A percentile compares a stretch with the other conserved stretches of the same genome.
Evolutionary conservation across 2,797 vertebrate genomes (phyloP).

Genomic region (Scyliorhinus canicula): DNA sequence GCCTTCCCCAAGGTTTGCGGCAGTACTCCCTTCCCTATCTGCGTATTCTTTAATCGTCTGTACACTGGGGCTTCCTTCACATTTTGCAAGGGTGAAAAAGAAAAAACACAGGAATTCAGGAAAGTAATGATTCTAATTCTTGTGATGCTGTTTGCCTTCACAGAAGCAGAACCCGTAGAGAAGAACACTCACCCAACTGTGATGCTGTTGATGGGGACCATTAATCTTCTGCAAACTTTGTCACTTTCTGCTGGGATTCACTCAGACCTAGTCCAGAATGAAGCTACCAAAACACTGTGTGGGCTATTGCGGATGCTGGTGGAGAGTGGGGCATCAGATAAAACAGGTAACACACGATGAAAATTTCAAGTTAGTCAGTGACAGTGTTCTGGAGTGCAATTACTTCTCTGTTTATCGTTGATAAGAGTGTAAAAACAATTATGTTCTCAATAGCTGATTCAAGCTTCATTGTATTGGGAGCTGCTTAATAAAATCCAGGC

Average conservation of each 20-base stretch:
- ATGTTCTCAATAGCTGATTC: background rate
- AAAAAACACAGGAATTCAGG: background rate
- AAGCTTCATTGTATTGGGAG: background rate
- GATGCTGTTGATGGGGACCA: slow-evolving; percentile 85
- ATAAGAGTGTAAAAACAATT: background rate
- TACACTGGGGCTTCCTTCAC: background rate
- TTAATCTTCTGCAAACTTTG: slow-evolving; percentile 87
- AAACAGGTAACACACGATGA: slow-evolving; percentile 59
- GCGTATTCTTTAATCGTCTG: background rate
- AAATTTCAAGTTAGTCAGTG: background rate
- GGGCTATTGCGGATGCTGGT: slow-evolving; percentile 87
- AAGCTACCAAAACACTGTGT: slow-evolving; percentile 83
- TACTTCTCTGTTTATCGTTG: background rate
- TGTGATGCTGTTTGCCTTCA: slow-evolving; percentile 35
- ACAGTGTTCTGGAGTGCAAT: background rate
- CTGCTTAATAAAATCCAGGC: background rate
- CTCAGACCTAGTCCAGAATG: slow-evolving; percentile 82
- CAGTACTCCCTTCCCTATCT: too few relatives aligned
- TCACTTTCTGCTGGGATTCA: slow-evolving; percentile 86
- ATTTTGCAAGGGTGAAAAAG: background rate
- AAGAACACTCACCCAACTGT: slow-evolving; percentile 86
- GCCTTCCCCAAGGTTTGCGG: too few relatives aligned
- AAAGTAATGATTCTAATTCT: background rate
- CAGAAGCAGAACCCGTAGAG: slow-evolving; percentile 81
- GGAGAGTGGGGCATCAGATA: slow-evolving; percentile 84